Evolutionary conservation across 2,113 vertebrate species (phyloP).

Genomic region (Vulpes ferrilata): DNA sequence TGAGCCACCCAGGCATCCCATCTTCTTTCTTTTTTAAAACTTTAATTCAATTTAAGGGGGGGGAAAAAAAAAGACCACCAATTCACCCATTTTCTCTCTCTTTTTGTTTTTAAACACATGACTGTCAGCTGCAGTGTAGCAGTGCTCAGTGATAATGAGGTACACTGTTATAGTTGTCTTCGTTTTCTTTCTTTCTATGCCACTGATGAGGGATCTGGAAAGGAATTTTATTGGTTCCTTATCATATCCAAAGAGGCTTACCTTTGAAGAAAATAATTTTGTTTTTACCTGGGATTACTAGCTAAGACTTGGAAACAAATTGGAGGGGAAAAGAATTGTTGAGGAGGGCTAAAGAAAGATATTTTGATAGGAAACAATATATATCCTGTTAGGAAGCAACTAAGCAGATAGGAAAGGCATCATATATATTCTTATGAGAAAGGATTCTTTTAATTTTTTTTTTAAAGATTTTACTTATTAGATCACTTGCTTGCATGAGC

Average conservation of each 20-base stretch:
- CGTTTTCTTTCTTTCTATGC: constrained; percentile 70
- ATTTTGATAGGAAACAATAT: constrained; percentile 9
- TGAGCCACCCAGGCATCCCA: too few relatives aligned
- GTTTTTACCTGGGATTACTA: not conserved
- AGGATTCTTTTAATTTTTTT: not conserved
- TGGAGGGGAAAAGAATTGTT: not conserved
- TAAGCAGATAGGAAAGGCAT: not conserved
- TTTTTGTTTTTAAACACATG: constrained; percentile 63
- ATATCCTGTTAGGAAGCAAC: not conserved
- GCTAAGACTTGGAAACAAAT: not conserved
- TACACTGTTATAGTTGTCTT: constrained; percentile 72
- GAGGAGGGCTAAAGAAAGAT: not conserved
- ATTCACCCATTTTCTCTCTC: not conserved
- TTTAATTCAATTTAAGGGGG: not conserved
- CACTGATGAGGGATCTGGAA: constrained; percentile 61
- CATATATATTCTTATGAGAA: not conserved
- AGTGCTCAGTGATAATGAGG: constrained; percentile 84
- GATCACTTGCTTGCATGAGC: too few relatives aligned
- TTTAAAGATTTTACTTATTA: too few relatives aligned
- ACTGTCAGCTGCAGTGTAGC: constrained; percentile 84
- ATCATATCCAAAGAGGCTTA: not conserved
- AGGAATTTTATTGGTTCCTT: constrained; percentile 5
- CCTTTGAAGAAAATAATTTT: not conserved
- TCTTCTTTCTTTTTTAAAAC: too few relatives aligned
- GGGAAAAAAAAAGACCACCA: not conserved